Evolutionary conservation across 1,140 invertebrate genomes (phyloP).

Genomic region (Dinoponera quadriceps): DNA sequence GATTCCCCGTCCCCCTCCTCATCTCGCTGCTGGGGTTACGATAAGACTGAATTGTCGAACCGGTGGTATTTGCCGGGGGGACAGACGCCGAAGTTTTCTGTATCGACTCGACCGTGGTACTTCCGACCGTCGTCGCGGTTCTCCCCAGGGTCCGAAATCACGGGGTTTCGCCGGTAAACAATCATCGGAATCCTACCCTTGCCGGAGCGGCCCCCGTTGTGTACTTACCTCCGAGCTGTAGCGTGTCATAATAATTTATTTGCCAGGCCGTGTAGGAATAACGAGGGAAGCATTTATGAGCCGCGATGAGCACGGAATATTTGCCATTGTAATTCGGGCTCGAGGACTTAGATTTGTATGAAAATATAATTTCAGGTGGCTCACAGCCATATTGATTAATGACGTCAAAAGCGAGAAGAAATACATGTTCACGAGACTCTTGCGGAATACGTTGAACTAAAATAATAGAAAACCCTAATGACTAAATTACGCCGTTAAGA

Average conservation of each 20-base stretch:
- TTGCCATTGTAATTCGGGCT: background rate
- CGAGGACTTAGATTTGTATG: background rate
- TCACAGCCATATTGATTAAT: no score
- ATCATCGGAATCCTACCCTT: slow-evolving; percentile 19
- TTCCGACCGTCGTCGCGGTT: background rate
- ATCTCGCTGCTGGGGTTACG: slow-evolving; percentile 13
- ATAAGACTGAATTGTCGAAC: slow-evolving; percentile 54
- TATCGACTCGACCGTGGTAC: background rate
- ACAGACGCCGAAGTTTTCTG: slow-evolving; percentile 11
- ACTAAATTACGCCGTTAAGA: no score
- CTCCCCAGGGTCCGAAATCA: slow-evolving; percentile 24
- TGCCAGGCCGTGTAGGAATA: no score
- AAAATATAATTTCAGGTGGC: slow-evolving; percentile 5
- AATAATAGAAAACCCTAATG: no score
- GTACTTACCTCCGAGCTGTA: background rate
- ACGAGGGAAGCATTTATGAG: background rate
- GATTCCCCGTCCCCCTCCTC: slow-evolving; percentile 25
- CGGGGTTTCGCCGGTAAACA: slow-evolving; percentile 9
- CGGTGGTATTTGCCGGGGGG: slow-evolving; percentile 6
- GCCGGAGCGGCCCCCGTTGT: background rate
- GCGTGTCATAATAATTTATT: background rate
- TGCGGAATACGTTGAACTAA: no score
- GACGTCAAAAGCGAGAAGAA: no score
- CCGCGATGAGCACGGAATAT: background rate
- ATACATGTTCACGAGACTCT: no score